Percentiles rank a stretch among this genome's conserved stretches.
Evolutionary conservation across 2,888 invertebrate genomes (phyloP).

Genomic region (Dasypolia templi): DNA sequence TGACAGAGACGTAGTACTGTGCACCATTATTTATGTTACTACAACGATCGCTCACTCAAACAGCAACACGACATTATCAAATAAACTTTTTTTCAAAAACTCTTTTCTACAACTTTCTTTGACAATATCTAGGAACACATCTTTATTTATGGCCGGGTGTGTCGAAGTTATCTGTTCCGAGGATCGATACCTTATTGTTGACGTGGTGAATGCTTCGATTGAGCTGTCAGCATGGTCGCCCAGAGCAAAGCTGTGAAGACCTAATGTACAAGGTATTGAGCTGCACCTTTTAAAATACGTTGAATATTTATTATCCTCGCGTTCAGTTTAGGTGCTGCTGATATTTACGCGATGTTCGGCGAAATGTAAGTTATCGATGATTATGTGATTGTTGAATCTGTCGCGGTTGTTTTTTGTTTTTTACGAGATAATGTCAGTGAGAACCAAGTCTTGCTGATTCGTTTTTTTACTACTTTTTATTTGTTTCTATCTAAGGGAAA

Average conservation of each 20-base stretch:
- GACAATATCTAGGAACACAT: conserved; percentile 60
- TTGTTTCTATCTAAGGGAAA: background rate
- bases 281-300: conserved; percentile 70
- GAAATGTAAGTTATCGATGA: conserved; percentile 57
- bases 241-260: conserved; percentile 65
- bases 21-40: conserved; percentile 16
- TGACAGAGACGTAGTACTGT: conserved; percentile 49
- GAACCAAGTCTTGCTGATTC: background rate
- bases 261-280: conserved; percentile 67
- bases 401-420: conserved; percentile 10
- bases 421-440: background rate
- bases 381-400: conserved; percentile 49
- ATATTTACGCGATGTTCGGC: conserved; percentile 60
- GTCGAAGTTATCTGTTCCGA: conserved; percentile 55
- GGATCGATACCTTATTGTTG: conserved; percentile 68
- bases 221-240: conserved; percentile 69
- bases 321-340: conserved; percentile 61
- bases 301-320: conserved; percentile 63
- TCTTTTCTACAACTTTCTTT: conserved; percentile 49
- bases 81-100: conserved; percentile 28
- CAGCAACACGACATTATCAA: conserved; percentile 40
- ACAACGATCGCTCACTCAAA: conserved; percentile 55
- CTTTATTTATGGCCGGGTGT: conserved; percentile 57
- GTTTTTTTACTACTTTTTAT: background rate
- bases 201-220: conserved; percentile 73